Evolutionary conservation across 2,113 vertebrate genomes (phyloP).

Genomic region (Ursus arctos): DNA sequence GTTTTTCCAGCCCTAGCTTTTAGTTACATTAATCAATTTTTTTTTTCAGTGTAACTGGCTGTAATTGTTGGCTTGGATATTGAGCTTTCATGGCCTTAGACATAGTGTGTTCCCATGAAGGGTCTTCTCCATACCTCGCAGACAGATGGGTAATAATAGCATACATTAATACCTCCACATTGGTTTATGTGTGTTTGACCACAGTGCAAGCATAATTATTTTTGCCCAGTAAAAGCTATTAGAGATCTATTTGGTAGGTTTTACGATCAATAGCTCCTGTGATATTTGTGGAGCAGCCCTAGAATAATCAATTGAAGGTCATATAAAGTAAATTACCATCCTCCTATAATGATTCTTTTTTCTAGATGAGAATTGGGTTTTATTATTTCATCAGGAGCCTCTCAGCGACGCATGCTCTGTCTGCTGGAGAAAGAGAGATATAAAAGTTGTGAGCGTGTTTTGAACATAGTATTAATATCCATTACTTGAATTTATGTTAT

Average conservation of each 20-base stretch:
- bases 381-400: constrained; percentile 92
- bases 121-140: constrained; percentile 85
- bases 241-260: constrained; percentile 95
- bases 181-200: constrained; percentile 94
- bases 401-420: constrained; percentile 75
- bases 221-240: constrained; percentile 94
- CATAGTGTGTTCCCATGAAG: constrained; percentile 77
- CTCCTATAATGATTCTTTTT: constrained; percentile 94
- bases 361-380: constrained; percentile 92
- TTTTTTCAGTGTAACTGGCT: constrained; percentile 82
- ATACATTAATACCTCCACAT: constrained; percentile 92
- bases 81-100: constrained; percentile 84
- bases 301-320: constrained; percentile 95
- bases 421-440: constrained; percentile 76
- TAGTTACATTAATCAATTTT: constrained; percentile 89
- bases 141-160: constrained; percentile 92
- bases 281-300: constrained; percentile 95
- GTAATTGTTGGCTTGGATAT: constrained; percentile 87
- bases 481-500: constrained; percentile 87
- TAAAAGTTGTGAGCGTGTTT: constrained; percentile 84
- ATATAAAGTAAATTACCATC: constrained; percentile 96
- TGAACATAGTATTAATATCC: constrained; percentile 84
- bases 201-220: constrained; percentile 92
- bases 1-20: constrained; percentile 85
- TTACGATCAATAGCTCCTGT: constrained; percentile 95